Percentiles rank a stretch among this genome's conserved stretches.
phyloP scores from a whole-genome alignment of 2,113 vertebrate genomes.

The Speoplatyrhinus poulsoni region DNA sequence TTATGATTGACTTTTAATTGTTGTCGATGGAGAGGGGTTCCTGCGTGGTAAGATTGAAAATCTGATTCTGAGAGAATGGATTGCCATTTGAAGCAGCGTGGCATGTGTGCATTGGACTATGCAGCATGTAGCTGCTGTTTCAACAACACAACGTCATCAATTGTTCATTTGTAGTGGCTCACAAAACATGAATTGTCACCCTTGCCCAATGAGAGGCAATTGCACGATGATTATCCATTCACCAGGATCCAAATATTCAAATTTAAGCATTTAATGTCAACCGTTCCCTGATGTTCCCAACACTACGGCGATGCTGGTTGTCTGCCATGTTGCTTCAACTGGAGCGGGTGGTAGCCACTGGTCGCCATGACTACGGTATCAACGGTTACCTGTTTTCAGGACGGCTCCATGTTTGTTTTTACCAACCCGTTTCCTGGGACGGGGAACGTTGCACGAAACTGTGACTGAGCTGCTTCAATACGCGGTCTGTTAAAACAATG shows the following conservation, averaged over 20 bases:
- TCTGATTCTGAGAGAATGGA: background rate
- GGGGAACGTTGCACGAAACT: slow-evolving; percentile 35
- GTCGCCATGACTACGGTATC: slow-evolving; percentile 27
- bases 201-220: too few relatives aligned
- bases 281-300: background rate
- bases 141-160: too few relatives aligned
- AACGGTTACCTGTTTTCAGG: slow-evolving; percentile 25
- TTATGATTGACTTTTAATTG: slow-evolving; percentile 11
- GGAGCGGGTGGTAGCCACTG: slow-evolving; percentile 6
- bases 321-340: slow-evolving; percentile 14
- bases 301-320: background rate
- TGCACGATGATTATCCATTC: too few relatives aligned
- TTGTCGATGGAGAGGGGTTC: background rate
- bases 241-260: too few relatives aligned
- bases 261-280: background rate
- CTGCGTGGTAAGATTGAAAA: background rate
- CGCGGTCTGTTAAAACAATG: slow-evolving; percentile 35
- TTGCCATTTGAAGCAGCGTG: slow-evolving; percentile 37
- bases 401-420: slow-evolving; percentile 7
- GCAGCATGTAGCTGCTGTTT: too few relatives aligned
- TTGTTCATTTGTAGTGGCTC: too few relatives aligned
- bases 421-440: background rate
- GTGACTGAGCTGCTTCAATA: slow-evolving; percentile 39
- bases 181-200: too few relatives aligned
- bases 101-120: slow-evolving; percentile 9